A percentile compares a stretch with the other conserved stretches of the same genome.
Conservation (phyloP, 2,888 invertebrate genomes). For the Meloe dianella region DNA sequence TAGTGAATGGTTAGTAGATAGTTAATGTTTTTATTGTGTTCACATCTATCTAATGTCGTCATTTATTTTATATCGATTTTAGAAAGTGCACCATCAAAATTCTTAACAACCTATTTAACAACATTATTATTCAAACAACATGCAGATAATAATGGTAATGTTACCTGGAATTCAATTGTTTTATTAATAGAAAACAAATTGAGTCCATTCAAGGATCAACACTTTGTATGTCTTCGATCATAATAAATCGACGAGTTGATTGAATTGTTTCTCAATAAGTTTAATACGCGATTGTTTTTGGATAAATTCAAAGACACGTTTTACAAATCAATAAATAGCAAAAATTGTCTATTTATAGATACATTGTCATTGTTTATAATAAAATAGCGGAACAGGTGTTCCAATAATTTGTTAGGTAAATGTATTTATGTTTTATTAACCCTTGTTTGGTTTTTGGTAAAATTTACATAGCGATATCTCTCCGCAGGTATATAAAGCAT, state of each 20-base stretch:
- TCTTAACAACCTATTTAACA: not conserved
- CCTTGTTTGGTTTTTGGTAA: not conserved
- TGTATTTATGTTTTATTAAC: not conserved
- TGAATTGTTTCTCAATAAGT: not conserved
- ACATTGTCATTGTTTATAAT: not conserved
- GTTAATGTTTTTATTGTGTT: not conserved
- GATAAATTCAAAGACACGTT: not conserved
- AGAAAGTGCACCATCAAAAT: not conserved
- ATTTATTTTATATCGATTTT: not conserved
- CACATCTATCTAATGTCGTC: not conserved
- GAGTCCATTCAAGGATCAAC: not conserved
- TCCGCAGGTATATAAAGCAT: not conserved
- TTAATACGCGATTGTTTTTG: not conserved
- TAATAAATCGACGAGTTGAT: not conserved
- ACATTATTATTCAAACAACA: slow-evolving; percentile 1
- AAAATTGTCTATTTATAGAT: not conserved
- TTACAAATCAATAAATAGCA: not conserved
- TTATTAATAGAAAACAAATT: slow-evolving; percentile 9
- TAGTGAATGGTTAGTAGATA: not conserved
- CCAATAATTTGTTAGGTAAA: not conserved
- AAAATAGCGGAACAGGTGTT: not conserved
- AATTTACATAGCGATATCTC: not conserved
- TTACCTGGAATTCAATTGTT: slow-evolving; percentile 2
- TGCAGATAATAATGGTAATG: not conserved
- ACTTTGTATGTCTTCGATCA: not conserved